Percentiles rank a stretch among this genome's conserved stretches.
These are phyloP conservation scores for Acrossocheilus fasciatus DNA, from an alignment of 2,797 vertebrate genomes.

Conservation along the genomic window DNA sequence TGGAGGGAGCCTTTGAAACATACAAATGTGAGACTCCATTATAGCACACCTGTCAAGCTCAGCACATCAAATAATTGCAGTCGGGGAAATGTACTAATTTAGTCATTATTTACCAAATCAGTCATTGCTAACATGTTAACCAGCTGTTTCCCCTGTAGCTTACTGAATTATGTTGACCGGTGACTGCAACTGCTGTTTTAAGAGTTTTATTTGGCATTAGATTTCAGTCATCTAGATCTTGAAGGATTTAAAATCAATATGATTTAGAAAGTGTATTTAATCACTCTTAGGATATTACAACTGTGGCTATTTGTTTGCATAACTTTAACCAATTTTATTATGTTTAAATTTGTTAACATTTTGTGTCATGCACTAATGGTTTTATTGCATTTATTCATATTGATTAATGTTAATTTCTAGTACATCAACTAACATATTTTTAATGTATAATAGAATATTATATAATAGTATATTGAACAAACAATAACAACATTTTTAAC, in stretches of 20 bases:
- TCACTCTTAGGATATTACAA: neutral
- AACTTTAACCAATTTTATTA: neutral
- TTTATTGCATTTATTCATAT: neutral
- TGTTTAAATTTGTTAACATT: neutral
- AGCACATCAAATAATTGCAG: constrained; percentile 33
- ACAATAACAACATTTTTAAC: neutral
- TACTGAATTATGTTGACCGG: constrained; percentile 1
- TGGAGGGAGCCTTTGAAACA: constrained; percentile 48
- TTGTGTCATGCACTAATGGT: neutral
- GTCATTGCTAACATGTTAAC: constrained; percentile 34
- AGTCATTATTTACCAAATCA: constrained; percentile 38
- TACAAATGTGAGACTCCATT: constrained; percentile 47
- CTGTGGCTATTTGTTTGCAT: neutral
- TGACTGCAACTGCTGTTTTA: neutral
- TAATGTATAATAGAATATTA: neutral
- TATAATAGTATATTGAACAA: neutral
- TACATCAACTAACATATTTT: neutral
- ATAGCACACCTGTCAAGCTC: constrained; percentile 46
- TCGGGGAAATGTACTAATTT: constrained; percentile 17
- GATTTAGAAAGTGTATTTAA: neutral
- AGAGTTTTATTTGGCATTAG: neutral
- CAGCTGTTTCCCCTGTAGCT: constrained; percentile 19
- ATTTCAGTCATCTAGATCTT: neutral
- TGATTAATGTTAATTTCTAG: neutral
- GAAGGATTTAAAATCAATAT: neutral